Evolutionary conservation across 92 coral and sea anemone species (phyloP).

Genomic region (Metridium senile): DNA sequence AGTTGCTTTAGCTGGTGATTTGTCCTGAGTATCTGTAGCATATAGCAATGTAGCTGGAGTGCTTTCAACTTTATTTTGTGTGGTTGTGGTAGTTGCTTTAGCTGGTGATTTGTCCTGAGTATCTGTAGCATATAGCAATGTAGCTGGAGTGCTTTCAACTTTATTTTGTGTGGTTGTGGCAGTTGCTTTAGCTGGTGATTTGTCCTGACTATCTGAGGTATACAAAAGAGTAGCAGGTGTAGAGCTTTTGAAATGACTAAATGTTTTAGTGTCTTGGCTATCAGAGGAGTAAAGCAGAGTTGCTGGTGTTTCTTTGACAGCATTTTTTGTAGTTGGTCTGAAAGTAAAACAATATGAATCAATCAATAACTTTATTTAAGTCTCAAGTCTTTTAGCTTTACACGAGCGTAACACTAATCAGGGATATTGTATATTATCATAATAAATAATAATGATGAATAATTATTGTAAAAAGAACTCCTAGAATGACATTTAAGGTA

Average conservation of each 20-base stretch:
- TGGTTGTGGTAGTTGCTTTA: no score
- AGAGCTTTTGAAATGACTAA: not conserved
- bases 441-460: no score
- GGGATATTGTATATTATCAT: not conserved
- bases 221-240: not conserved
- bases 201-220: not conserved
- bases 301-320: conserved; percentile 22
- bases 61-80: no score
- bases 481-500: no score
- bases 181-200: not conserved
- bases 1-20: no score
- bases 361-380: not conserved
- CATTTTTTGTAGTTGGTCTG: conserved; percentile 39
- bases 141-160: no score
- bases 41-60: conserved; percentile 24
- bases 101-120: no score
- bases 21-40: not conserved
- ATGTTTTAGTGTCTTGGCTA: conserved; percentile 16
- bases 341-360: not conserved
- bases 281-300: conserved; percentile 37
- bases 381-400: not conserved
- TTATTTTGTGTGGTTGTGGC: no score
- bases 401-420: not conserved
- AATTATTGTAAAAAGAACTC: no score
- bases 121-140: conserved; percentile 19